Percentiles rank a stretch among this genome's conserved stretches.
These are phyloP conservation scores for Cosmia pyralina DNA, from an alignment of 2,888 invertebrate species.

Conservation along the genomic window DNA sequence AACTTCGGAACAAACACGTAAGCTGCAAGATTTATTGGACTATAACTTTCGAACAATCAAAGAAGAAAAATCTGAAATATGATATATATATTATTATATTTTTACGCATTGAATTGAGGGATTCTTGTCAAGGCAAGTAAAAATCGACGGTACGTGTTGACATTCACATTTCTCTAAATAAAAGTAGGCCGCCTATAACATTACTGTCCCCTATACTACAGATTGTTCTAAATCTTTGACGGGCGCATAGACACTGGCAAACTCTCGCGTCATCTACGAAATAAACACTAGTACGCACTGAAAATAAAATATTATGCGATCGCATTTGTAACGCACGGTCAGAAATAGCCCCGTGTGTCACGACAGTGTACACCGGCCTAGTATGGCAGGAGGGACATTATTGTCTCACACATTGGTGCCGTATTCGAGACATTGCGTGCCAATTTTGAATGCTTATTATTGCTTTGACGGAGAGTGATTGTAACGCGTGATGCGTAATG, in stretches of 20 bases:
- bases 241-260: constrained; percentile 67
- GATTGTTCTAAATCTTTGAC: constrained; percentile 75
- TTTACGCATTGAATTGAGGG: not conserved
- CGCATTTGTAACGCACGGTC: constrained; percentile 83
- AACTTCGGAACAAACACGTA: constrained; percentile 27
- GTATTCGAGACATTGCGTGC: constrained; percentile 38
- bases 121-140: not conserved
- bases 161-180: constrained; percentile 30
- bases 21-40: constrained; percentile 22
- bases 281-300: constrained; percentile 86
- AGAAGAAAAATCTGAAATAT: not conserved
- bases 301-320: constrained; percentile 88
- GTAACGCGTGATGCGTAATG: not conserved
- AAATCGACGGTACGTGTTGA: not conserved
- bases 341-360: constrained; percentile 84
- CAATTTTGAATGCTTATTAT: constrained; percentile 28
- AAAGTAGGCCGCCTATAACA: constrained; percentile 43
- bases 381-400: constrained; percentile 61
- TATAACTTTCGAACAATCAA: constrained; percentile 17
- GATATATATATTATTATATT: too few relatives aligned
- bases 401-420: constrained; percentile 51
- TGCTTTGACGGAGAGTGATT: not conserved
- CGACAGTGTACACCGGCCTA: constrained; percentile 70
- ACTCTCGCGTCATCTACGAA: constrained; percentile 79
- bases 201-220: constrained; percentile 59